Evolutionary conservation across 1,140 invertebrate species (phyloP), one percentile per base, ranked within the genome.

Genomic region (Littorina saxatilis): DNA sequence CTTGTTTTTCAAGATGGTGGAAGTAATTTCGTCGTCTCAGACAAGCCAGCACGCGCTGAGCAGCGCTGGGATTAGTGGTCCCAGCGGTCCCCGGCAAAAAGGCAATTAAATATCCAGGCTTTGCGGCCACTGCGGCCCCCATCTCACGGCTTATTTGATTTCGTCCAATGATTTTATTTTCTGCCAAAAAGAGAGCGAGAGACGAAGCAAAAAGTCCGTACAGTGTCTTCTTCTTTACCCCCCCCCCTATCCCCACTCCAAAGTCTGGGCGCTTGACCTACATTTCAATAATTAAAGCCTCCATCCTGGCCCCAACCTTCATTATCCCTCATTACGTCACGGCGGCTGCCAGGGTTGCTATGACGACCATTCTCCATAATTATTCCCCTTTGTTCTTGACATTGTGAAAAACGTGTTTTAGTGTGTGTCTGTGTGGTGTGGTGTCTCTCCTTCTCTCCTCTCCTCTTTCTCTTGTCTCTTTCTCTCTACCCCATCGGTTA

Each of bases 391-490:
- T 78, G 76, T 78, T 78, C 76, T 78, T 78, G 76, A 78, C 76
- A 78, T 66, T 78, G 76, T 78, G 76, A 55, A 78, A 78, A 78
- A 78, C 76, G 76, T 37, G 76, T 78, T 78, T 78, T 78, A 78
- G 76, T 78, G 76, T 78, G 76, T 78, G 75, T 47, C 43, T 35
- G n/a, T 35, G 27, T n/a, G n/a, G n/a, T n/a, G n/a, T n/a, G n/a
- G n/a, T n/a, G 13, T n/a, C 47, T 50, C 50, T 2, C 74, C 9
- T 50, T 3, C 74, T 15, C 50, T 4, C 50, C 27, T 27, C 52
- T n/a, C 40, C 43, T 39, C 72, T 11, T 0, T 37, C 72, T 15
- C 39, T 32, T 27, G 3, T 43, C 72, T 43, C 50, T n/a, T n/a
- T n/a, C n/a, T n/a, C n/a, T n/a, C n/a, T n/a, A n/a, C n/a, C n/a